Evolutionary conservation across 2,888 invertebrate species (phyloP).

Genomic region (Smittia sp.): DNA sequence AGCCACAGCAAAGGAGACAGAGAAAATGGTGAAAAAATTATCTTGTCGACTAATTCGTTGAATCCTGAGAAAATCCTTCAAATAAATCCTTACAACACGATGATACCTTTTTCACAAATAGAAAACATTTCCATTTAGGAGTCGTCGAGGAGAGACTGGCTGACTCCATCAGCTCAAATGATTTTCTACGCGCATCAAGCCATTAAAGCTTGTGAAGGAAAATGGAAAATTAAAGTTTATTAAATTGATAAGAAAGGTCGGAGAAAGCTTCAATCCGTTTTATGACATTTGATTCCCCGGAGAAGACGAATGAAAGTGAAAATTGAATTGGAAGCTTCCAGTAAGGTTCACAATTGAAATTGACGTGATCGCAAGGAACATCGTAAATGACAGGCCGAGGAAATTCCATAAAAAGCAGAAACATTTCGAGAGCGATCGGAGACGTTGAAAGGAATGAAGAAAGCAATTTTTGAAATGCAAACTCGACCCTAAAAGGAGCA

Average conservation of each 20-base stretch:
- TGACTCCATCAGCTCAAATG: neutral
- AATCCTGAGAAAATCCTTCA: conserved; percentile 28
- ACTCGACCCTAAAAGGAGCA: conserved; percentile 10
- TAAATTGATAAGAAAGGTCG: neutral
- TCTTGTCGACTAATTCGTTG: conserved; percentile 23
- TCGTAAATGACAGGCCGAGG: neutral
- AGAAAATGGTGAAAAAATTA: conserved; percentile 26
- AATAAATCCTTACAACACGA: conserved; percentile 24
- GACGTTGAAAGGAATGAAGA: conserved; percentile 34
- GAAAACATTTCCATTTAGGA: conserved; percentile 11
- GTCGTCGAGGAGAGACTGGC: neutral
- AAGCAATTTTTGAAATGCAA: conserved; percentile 32
- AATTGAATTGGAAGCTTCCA: neutral
- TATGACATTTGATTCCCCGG: neutral
- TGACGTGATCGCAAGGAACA: neutral
- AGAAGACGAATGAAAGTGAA: conserved; percentile 1
- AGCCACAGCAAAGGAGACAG: neutral
- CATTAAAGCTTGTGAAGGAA: neutral
- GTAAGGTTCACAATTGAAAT: neutral
- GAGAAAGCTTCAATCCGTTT: neutral
- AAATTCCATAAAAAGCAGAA: neutral
- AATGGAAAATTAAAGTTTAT: conserved; percentile 24
- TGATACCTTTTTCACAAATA: conserved; percentile 22
- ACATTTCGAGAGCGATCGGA: neutral
- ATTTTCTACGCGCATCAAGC: neutral